A percentile compares a stretch with the other conserved stretches of the same genome.
Conservation (phyloP, 2,797 vertebrate genomes). For the Diplodus puntazzo region DNA sequence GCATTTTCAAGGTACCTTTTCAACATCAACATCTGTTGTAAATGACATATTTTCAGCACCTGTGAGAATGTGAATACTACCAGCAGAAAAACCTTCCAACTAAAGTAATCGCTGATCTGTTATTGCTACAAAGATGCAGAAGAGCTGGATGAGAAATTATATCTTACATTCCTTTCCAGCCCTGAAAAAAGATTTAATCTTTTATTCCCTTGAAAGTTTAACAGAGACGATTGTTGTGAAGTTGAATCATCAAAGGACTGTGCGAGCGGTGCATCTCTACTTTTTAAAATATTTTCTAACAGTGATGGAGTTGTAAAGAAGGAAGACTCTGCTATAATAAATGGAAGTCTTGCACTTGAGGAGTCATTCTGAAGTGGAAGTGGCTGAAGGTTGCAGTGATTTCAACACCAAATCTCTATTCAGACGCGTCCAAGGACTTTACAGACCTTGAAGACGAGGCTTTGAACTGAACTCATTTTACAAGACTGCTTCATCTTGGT, state of each 20-base stretch:
- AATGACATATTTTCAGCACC: no score
- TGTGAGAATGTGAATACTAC: no score
- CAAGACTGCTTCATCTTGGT: neutral
- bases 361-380: slow-evolving; percentile 10
- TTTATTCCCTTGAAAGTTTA: neutral
- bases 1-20: no score
- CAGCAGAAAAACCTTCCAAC: no score
- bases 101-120: neutral
- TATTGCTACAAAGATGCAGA: neutral
- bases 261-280: no score
- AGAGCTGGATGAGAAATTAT: neutral
- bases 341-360: neutral
- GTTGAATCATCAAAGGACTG: no score
- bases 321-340: neutral
- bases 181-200: neutral
- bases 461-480: neutral
- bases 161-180: neutral
- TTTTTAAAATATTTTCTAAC: neutral
- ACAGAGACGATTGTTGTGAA: no score
- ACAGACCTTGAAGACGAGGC: neutral
- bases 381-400: no score
- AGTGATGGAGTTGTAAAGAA: neutral
- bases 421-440: neutral
- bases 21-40: no score
- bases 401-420: no score